phyloP scores from a whole-genome alignment of 2,888 invertebrate species.

The Philopedon plagiatum region DNA sequence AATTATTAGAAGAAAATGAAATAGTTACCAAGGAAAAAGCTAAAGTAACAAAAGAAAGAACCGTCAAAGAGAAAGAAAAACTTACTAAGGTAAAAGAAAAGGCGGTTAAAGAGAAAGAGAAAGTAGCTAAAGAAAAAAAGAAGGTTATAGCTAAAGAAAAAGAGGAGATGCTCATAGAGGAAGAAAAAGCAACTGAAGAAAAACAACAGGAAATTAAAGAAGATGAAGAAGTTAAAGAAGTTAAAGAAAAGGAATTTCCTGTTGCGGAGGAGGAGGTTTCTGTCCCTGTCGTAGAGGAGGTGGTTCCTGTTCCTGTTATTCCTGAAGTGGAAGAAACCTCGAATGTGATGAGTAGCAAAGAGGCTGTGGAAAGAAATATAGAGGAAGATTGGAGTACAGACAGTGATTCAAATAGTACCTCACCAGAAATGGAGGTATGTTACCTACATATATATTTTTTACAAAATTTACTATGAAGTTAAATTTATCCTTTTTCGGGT shows the following conservation, averaged over 20 bases:
- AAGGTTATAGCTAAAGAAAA: background rate
- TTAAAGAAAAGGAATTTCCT: constrained; percentile 41
- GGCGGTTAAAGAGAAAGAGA: background rate
- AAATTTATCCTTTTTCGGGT: too few species aligned
- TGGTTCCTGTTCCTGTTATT: constrained; percentile 6
- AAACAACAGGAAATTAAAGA: constrained; percentile 2
- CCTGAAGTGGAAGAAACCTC: background rate
- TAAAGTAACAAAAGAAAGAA: background rate
- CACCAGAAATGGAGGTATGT: constrained; percentile 56
- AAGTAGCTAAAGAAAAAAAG: background rate
- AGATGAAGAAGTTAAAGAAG: constrained; percentile 44
- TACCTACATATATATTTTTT: background rate
- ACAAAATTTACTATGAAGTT: too few species aligned
- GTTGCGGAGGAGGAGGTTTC: constrained; percentile 32
- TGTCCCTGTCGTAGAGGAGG: constrained; percentile 31
- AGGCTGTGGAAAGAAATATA: constrained; percentile 26
- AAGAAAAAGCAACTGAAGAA: background rate
- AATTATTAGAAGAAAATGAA: background rate
- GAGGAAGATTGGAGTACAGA: constrained; percentile 60
- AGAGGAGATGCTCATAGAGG: background rate
- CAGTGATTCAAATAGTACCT: constrained; percentile 62
- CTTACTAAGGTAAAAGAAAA: background rate
- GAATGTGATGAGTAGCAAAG: background rate
- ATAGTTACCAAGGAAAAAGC: constrained; percentile 11
- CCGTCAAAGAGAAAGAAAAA: background rate